Conservation (phyloP, 2,888 invertebrate genomes). For the Drosophila pseudotakahashii region DNA sequence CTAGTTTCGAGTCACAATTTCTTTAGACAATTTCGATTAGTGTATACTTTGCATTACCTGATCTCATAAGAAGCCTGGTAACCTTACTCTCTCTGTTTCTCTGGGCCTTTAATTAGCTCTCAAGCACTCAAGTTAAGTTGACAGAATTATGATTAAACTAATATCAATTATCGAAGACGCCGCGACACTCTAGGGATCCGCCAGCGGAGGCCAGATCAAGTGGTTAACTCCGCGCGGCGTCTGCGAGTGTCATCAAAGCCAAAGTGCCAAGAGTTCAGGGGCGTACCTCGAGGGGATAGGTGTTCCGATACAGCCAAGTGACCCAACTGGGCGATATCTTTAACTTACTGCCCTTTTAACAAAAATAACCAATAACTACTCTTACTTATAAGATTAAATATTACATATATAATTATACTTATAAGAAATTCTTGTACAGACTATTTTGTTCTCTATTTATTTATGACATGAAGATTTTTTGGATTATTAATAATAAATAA, state of each 20-base stretch:
- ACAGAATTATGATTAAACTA: conserved; percentile 62
- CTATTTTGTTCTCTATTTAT: too few relatives aligned
- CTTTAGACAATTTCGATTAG: too few relatives aligned
- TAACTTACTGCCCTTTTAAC: too few relatives aligned
- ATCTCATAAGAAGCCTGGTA: neutral
- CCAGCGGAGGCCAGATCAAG: conserved; percentile 57
- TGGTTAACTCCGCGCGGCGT: conserved; percentile 53
- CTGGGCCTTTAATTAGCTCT: conserved; percentile 7
- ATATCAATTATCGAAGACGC: conserved; percentile 64
- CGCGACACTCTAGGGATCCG: conserved; percentile 24
- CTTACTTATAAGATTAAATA: too few relatives aligned
- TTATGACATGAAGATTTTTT: too few relatives aligned
- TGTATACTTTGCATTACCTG: neutral
- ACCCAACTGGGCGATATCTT: neutral
- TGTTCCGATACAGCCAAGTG: neutral
- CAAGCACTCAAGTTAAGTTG: conserved; percentile 15
- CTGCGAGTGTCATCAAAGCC: conserved; percentile 69
- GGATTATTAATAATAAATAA: too few relatives aligned
- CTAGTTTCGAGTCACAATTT: too few relatives aligned
- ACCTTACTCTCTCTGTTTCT: neutral
- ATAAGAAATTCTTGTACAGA: too few relatives aligned
- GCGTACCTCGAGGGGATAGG: conserved; percentile 7
- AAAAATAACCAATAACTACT: too few relatives aligned
- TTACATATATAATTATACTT: too few relatives aligned
- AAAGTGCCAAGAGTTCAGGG: conserved; percentile 58